Base-by-base conservation (phyloP, 2,113 vertebrate species). In the Excalfactoria chinensis region DNA sequence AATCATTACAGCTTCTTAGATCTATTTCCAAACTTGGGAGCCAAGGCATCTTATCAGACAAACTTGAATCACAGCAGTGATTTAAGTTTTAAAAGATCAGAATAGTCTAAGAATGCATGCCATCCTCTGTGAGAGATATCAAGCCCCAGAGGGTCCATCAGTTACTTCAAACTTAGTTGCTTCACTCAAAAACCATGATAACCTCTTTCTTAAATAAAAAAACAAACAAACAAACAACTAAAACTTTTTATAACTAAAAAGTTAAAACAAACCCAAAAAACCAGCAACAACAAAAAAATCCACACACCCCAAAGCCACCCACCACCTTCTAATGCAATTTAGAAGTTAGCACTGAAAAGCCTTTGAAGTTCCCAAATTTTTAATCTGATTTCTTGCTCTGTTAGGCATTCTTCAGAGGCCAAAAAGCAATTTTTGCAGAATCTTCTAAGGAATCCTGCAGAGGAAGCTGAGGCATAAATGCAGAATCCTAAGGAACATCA, bases 31-130 rank as follows among this genome's bases (percentile, higher is more conserved):
- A 91, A 73, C 7, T 23, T 28, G 23, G 44, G 60, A 86, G 87
- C 64, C 85, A 88, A 88, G 62, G 73, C 35, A 67, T 21, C 64
- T 44, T 58, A 46, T 59, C 63, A 86, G 80, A 68, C 69, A 81
- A 85, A 86, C 40, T 32, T 90, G 88, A 96, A 93, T 88, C 76
- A 68, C 75, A 68, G 76, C 69, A 93, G 72, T 94, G 88, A 96
- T 91, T 84, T 56, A 86, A 78, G 88, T 95, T 93, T 84, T 56
- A 84, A 78, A 76, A 1, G 13, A 86, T 90, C 80, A 84, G 72
- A 91, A 81, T 66, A 84, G 62, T 80, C 84, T 88, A 86, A 68
- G 64, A 80, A 80, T 84, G 86, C 84, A 90, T 63, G 37, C 44
- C 90, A 53, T 41, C 73, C 58, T 90, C 93, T 75, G 78, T 23